Evolutionary conservation across 2,888 invertebrate species (phyloP), one percentile per base, ranked within the genome.

Genomic region (Yponomeuta malinellus): DNA sequence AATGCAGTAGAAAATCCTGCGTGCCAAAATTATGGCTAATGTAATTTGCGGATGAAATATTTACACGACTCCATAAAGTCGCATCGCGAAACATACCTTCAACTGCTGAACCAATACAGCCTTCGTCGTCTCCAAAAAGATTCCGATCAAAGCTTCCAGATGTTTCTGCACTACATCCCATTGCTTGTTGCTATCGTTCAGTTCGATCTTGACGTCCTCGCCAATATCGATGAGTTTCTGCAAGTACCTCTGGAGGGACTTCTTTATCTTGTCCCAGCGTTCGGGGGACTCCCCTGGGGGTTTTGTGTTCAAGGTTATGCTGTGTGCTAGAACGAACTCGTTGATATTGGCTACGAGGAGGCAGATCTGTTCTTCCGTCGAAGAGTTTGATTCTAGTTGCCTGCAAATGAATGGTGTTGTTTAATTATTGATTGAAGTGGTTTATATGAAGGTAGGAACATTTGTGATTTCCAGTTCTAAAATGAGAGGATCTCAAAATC

Each of bases 41-140:
- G 43, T 43, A 9, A 6, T 43, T 43, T 43, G 43, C 1, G 43
- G 43, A 43, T 43, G 6, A 43, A 43, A 43, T 43, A 43, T 43
- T 43, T 43, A 8, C 43, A 43, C 43, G 1, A 43, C 43, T 8
- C 43, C 9, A 5, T 43, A 1, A 43, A 43, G 8, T 8, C 43
- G 43, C 43, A 43, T 8, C 43, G 8, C 6, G 8, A 43, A 37
- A 59, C 76, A 78, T 81, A 94, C 94, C 92, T 93, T 93, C 85
- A 93, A 93, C 78, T 94, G 93, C 75, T 93, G 92, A 29, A 93
- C 91, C 64, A 94, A 82, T 12, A 94, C 93, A 69, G 91, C 92
- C 76, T 94, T 93, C 0, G 94, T 93, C 0, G 94, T 93, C 78
- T 93, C 93, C 75, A 93, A 84, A 80, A 94, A 94, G 64, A 93